Evolutionary conservation across 2,113 vertebrate species (phyloP), one percentile per base, ranked within the genome.

Genomic region (Otolemur garnettii): DNA sequence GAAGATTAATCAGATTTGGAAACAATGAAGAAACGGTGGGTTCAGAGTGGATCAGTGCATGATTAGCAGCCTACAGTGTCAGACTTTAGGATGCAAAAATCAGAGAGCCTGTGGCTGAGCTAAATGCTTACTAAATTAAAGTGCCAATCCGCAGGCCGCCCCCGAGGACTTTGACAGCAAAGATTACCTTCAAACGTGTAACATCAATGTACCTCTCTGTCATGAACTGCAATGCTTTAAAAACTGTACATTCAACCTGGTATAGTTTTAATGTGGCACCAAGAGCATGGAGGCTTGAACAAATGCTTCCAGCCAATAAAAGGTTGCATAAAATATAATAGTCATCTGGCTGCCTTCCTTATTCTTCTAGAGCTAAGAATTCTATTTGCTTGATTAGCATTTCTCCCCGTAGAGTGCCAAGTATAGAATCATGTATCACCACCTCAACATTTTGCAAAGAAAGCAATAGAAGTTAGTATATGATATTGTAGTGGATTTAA

Each of bases 1-100:
- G 38, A 30, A n/a, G 60, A 78, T 88, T 84, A 83, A 96, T 90
- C 77, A 91, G 66, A 84, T 68, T 71, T 88, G 38, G 66, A 87
- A 93, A 86, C 53, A 68, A 77, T 13, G 15, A 96, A 84, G 84
- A 84, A 60, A 35, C 62, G 62, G 24, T 45, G 50, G 89, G 53
- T 33, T 87, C 86, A 0, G 0, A 57, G 22, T 35, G 45, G 45
- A 85, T 80, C 17, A 17, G 71, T 4, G 2, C 42, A 28, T 79
- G 62, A 88, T 72, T 45, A 95, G 74, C 93, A 75, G 64, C 81
- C 93, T 45, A 60, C 24, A 11, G 53, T 4, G 35, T 87, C 57
- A 74, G 64, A 80, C 84, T 94, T 80, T 87, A 90, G 77, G 91
- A 95, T 2, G 9, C 42, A 45, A 87, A 86, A 89, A 89, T 66